A percentile compares a stretch with the other conserved stretches of the same genome.
phyloP scores from a whole-genome alignment of 2,888 invertebrate species.

The Eupithecia dodoneata region DNA sequence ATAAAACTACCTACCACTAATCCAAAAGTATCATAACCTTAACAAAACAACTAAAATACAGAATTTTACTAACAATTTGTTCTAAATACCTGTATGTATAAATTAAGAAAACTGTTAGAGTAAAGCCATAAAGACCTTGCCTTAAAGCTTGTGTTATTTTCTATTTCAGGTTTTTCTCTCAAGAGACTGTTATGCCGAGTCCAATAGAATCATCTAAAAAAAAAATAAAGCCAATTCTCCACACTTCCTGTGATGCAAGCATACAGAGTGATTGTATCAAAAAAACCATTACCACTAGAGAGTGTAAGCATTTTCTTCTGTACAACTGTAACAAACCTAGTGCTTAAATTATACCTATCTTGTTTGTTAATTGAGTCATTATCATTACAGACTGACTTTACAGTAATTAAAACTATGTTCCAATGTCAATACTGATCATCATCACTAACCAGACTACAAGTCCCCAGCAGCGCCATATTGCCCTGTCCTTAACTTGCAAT shows the following conservation, averaged over 20 bases:
- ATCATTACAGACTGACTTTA: not conserved
- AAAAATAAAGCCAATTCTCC: constrained; percentile 67
- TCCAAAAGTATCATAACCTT: not conserved
- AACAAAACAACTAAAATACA: not conserved
- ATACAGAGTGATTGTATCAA: constrained; percentile 58
- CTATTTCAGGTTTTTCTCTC: constrained; percentile 80
- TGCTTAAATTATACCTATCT: too few species aligned
- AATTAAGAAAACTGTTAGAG: not conserved
- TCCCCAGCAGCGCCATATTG: too few species aligned
- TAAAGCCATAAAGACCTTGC: not conserved
- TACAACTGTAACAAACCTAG: not conserved
- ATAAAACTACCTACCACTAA: not conserved
- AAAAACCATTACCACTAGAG: constrained; percentile 59
- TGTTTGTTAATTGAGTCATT: not conserved
- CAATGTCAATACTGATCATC: not conserved
- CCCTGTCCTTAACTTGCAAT: too few species aligned
- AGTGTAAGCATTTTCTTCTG: constrained; percentile 57
- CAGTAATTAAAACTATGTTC: not conserved
- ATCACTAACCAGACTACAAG: too few species aligned
- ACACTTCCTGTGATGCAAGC: constrained; percentile 58
- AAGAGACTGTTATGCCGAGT: constrained; percentile 85
- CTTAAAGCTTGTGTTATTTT: not conserved
- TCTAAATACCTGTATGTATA: not conserved
- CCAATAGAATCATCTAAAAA: constrained; percentile 80
- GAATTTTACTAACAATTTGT: not conserved